phyloP scores from a whole-genome alignment of 35 echinoderm and acorn worm genomes.

The Amphiura filiformis region DNA sequence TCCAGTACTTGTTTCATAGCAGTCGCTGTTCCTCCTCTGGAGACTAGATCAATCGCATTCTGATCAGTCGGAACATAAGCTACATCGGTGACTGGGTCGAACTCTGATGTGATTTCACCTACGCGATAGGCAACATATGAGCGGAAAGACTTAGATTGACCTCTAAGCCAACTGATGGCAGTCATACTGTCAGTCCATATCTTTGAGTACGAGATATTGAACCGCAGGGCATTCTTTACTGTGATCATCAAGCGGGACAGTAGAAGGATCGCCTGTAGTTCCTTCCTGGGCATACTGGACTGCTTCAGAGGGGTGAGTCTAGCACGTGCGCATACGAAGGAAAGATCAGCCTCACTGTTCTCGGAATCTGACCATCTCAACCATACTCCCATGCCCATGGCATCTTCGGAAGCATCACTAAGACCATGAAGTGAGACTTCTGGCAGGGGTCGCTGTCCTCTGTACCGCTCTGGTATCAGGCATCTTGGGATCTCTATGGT shows the following conservation, averaged over 20 bases:
- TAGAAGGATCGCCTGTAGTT: conserved; percentile 52
- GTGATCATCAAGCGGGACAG: conserved; percentile 58
- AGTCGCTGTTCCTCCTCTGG: conserved; percentile 50
- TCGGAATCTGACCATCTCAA: conserved; percentile 43
- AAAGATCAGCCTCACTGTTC: conserved; percentile 35
- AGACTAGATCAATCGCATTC: conserved; percentile 65
- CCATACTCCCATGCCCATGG: conserved; percentile 71
- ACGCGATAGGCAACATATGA: conserved; percentile 58
- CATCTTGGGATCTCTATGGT: conserved; percentile 30
- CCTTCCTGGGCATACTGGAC: conserved; percentile 58
- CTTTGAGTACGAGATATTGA: conserved; percentile 45
- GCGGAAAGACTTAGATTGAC: conserved; percentile 56
- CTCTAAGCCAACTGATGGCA: conserved; percentile 53
- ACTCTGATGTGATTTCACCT: conserved; percentile 58
- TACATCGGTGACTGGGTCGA: conserved; percentile 40
- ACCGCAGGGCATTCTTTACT: conserved; percentile 43
- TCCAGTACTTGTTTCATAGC: conserved; percentile 55
- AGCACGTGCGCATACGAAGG: conserved; percentile 46
- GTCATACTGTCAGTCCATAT: conserved; percentile 69
- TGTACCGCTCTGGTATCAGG: conserved; percentile 39
- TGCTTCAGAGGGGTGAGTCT: conserved; percentile 60
- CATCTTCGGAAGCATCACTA: conserved; percentile 75
- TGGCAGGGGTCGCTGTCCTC: conserved; percentile 42
- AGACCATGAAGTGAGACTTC: conserved; percentile 59
- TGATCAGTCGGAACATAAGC: conserved; percentile 52